These are phyloP conservation scores for Nettapus auritus DNA, from an alignment of 2,113 vertebrate genomes.

Conservation along the genomic window DNA sequence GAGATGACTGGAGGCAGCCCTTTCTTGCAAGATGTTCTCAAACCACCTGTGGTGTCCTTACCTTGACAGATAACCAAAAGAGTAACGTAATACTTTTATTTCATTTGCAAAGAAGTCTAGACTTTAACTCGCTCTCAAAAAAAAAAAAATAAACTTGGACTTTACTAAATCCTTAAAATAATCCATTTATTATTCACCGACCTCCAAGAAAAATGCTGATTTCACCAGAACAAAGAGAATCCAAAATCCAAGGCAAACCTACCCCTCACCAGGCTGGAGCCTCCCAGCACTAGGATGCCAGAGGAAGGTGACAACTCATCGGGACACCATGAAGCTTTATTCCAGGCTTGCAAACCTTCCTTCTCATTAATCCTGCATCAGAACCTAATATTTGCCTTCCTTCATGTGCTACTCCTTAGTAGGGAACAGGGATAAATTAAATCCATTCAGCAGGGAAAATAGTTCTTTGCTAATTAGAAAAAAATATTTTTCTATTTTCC, in stretches of 20 bases:
- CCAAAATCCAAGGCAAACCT: not conserved
- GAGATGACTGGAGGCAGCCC: not conserved
- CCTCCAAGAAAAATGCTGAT: accelerated
- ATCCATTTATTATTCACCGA: not conserved
- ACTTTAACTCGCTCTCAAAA: too few relatives aligned
- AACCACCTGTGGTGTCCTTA: not conserved
- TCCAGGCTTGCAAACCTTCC: not conserved
- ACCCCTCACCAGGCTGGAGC: not conserved
- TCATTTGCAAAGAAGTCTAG: not conserved
- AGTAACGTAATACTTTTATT: not conserved
- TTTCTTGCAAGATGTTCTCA: not conserved
- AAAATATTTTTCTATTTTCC: not conserved
- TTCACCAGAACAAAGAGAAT: not conserved
- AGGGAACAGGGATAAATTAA: not conserved
- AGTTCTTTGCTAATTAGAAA: not conserved
- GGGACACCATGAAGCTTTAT: not conserved
- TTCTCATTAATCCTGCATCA: not conserved
- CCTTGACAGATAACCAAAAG: not conserved
- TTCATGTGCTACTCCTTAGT: not conserved
- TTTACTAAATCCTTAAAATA: not conserved
- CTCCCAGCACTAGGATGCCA: not conserved
- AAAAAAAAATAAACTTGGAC: not conserved
- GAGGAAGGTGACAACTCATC: not conserved
- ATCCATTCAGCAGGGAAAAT: not conserved
- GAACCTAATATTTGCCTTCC: not conserved